These are phyloP conservation scores for Drosophila mayaguana DNA, from an alignment of 2,888 invertebrate species.

Conservation along the genomic window DNA sequence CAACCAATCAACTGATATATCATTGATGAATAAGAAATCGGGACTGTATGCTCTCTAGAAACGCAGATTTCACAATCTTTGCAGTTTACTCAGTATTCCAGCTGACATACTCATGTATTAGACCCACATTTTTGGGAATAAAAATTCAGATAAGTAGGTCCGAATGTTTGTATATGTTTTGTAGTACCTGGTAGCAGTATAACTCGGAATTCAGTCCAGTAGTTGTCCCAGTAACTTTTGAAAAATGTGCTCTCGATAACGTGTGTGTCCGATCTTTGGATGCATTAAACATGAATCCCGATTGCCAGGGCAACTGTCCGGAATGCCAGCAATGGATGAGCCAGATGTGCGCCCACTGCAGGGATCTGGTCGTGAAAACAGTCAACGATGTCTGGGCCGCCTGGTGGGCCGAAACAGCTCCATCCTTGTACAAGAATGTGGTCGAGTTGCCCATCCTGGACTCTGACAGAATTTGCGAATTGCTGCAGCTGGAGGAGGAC, in stretches of 20 bases:
- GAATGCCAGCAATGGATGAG: conserved; percentile 1
- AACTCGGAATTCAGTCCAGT: background rate
- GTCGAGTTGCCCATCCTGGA: background rate
- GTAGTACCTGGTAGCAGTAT: background rate
- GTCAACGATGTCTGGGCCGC: background rate
- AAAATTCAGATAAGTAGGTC: background rate
- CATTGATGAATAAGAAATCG: background rate
- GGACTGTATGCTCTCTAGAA: background rate
- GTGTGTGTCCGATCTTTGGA: background rate
- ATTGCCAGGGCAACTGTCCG: too few species aligned
- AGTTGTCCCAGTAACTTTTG: background rate
- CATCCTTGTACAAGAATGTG: background rate
- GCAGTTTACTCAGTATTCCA: background rate
- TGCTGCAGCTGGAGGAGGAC: background rate
- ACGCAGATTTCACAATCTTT: background rate
- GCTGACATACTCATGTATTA: too few species aligned
- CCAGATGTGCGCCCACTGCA: conserved; percentile 2
- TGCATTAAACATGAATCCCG: conserved; percentile 1
- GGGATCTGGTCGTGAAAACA: background rate
- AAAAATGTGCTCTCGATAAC: conserved; percentile 3
- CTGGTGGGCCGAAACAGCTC: background rate
- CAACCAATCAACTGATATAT: background rate
- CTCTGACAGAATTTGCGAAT: background rate
- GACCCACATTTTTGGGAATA: background rate
- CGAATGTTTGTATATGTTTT: background rate